Evolutionary conservation across 2,888 invertebrate genomes (phyloP), one percentile per base, ranked within the genome.

Genomic region (Ochropacha duplaris): DNA sequence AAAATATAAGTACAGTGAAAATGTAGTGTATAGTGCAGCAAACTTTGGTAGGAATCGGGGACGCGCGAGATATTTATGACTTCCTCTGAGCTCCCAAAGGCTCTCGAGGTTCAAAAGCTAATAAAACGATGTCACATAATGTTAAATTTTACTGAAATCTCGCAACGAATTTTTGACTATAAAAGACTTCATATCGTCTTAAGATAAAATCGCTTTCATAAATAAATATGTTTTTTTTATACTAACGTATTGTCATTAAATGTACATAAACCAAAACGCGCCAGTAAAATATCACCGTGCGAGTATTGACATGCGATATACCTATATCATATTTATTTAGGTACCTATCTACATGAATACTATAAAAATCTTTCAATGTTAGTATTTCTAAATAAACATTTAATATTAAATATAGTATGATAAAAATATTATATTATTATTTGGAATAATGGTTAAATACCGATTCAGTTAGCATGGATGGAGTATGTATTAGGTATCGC

Each of bases 21-120:
- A 71, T 71, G 64, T 71, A 73, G 69, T 71, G 65, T 71, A 64
- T 71, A 73, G 69, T 71, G 66, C 59, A 78, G 81, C 79, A 81
- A 87, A 86, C 81, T 87, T 85, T 77, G 77, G 79, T 72, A 74
- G 79, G 71, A 80, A 83, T 86, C 82, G 81, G 78, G 84, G 84
- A 82, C 83, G 84, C 83, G 84, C 72, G 73, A 79, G 81, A 86
- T 85, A 87, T 87, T 87, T 88, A 87, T 79, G 85, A 80, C 87
- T 86, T 88, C 87, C 87, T 81, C 74, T 71, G 71, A 68, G 75
- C 76, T 82, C 78, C 76, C 77, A 69, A 74, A 77, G 78, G 77
- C 84, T 81, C 82, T 84, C 79, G 74, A 73, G 80, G 78, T 82
- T 86, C 84, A 84, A 84, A 84, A 81, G 86, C 84, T 84, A 84